These are phyloP conservation scores for Lagenorhynchus albirostris DNA, from an alignment of 2,113 vertebrate genomes.

Conservation along the genomic window DNA sequence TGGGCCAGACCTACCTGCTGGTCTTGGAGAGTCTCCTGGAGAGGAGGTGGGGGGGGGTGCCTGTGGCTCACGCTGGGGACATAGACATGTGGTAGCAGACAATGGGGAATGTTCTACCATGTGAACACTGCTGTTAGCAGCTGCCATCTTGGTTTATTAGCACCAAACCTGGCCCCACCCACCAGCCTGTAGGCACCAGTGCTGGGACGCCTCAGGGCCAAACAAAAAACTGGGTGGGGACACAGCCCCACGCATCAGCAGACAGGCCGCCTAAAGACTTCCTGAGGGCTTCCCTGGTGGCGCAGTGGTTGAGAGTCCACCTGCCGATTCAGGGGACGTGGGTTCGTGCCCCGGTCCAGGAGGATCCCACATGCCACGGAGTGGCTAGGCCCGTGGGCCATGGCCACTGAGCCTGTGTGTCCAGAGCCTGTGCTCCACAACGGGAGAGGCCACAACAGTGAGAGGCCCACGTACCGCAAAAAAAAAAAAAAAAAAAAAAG, in stretches of 20 bases:
- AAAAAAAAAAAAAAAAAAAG: no score
- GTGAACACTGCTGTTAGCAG: background rate
- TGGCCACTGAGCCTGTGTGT: no score
- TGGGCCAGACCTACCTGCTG: background rate
- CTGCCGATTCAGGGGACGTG: no score
- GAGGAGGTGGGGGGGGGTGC: background rate
- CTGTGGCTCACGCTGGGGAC: background rate
- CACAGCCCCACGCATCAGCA: background rate
- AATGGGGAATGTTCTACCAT: rapidly evolving
- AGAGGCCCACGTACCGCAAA: no score
- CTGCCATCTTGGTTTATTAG: background rate
- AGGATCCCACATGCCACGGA: no score
- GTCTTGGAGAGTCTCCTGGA: background rate
- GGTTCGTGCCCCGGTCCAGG: no score
- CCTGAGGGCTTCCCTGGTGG: background rate
- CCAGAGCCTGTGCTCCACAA: no score
- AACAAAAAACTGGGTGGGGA: background rate
- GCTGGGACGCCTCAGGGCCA: background rate
- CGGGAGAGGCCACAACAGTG: no score
- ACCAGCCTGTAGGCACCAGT: background rate
- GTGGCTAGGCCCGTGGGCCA: no score
- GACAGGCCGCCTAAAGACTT: background rate
- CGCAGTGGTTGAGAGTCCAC: no score
- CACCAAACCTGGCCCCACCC: background rate
- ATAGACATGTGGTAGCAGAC: background rate